Evolutionary conservation across 2,797 vertebrate species (phyloP), one percentile per base, ranked within the genome.

Genomic region (Typhlichthys subterraneus): DNA sequence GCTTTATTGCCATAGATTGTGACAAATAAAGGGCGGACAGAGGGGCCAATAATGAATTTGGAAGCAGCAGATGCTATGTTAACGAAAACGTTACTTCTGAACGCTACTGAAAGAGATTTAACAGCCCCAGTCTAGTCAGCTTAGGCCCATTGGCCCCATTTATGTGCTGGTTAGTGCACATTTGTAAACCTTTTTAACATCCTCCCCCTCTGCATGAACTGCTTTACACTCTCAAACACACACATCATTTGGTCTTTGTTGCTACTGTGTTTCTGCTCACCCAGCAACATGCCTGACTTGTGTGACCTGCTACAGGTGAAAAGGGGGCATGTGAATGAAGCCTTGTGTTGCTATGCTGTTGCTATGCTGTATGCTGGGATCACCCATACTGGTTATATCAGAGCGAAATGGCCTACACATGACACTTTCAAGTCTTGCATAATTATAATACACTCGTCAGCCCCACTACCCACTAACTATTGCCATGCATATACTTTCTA

Each of bases 271-370:
- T 84, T 85, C 14, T 87, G 73, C 62, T 53, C 69, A 68, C 54
- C 72, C 83, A 82, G 77, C 76, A 77, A 70, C 81, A 70, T 65
- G 62, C 74, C 69, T 75, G 63, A 67, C 73, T 59, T 31, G n/a
- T 70, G 64, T 72, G 68, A 53, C 61, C 54, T 14, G 42, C n/a
- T 12, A 1, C 13, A 33, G 70, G 72, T 70, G 70, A 72, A 17
- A 29, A 73, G 72, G 50, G 13, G 69, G 58, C 15, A 53, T 74
- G 58, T 83, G 69, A 67, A 82, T 13, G 61, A 50, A 60, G 66
- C 61, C 61, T 79, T 64, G 13, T 66, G 68, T 77, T 58, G 11
- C 63, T 58, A 6, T 3, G 7, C 53, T 66, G 68, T 77, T 58
- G 11, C 63, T 58, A 7, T 3, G 7, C 55, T 82, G 67, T 74